A percentile compares a stretch with the other conserved stretches of the same genome.
Evolutionary conservation across 1,140 invertebrate species (phyloP).

Genomic region (Drosophila cardini): DNA sequence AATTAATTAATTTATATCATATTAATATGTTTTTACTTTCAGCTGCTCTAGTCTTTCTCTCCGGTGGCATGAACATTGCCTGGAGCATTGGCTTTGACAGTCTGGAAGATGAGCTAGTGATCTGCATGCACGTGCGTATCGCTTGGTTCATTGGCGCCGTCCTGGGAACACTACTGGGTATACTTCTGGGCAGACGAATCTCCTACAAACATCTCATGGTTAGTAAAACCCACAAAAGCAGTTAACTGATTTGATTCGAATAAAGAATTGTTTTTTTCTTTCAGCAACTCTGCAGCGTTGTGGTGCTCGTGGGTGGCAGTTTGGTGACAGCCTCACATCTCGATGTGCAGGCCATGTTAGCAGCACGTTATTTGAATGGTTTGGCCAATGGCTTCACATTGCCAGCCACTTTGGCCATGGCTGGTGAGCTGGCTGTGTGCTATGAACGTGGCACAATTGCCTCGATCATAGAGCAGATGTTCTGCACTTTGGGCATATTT

Average conservation of each 20-base stretch:
- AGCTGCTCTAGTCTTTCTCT: constrained; percentile 65
- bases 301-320: constrained; percentile 54
- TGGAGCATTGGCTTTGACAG: constrained; percentile 68
- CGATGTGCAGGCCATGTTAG: constrained; percentile 43
- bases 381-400: constrained; percentile 63
- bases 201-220: constrained; percentile 62
- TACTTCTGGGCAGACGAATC: constrained; percentile 22
- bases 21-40: not conserved
- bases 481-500: constrained; percentile 56
- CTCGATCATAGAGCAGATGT: constrained; percentile 57
- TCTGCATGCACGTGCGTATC: constrained; percentile 48
- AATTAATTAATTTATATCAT: not conserved
- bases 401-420: constrained; percentile 55
- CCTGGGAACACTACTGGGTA: constrained; percentile 43
- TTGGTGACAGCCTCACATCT: constrained; percentile 24
- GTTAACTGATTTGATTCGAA: not conserved
- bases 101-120: constrained; percentile 27
- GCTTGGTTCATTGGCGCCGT: constrained; percentile 67
- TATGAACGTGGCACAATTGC: constrained; percentile 60
- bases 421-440: constrained; percentile 59
- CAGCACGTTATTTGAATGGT: constrained; percentile 62
- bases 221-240: not conserved
- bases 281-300: constrained; percentile 56
- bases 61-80: constrained; percentile 71
- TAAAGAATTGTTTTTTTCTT: not conserved